Conservation (phyloP, 2,888 invertebrate genomes). For the Blastobasis adustella region DNA sequence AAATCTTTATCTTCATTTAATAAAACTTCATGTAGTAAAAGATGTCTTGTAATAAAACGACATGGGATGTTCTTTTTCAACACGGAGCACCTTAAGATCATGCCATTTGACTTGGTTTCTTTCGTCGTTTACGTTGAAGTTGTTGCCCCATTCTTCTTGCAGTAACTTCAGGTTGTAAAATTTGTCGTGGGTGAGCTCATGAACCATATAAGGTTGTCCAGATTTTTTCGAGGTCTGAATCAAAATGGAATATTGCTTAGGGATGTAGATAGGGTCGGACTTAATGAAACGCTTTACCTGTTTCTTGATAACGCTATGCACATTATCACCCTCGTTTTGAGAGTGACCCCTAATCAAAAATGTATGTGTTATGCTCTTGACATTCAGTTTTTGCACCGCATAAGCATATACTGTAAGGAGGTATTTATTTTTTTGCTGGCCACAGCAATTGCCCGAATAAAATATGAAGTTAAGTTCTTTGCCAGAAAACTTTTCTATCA, state of each 20-base stretch:
- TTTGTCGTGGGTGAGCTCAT: conserved; percentile 8
- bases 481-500: background rate
- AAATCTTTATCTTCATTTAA: background rate
- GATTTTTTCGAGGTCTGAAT: conserved; percentile 18
- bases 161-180: conserved; percentile 6
- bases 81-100: background rate
- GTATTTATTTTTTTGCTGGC: conserved; percentile 1
- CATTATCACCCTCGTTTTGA: conserved; percentile 12
- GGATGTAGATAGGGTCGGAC: conserved; percentile 11
- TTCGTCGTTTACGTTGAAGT: background rate
- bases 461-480: conserved; percentile 1
- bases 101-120: background rate
- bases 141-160: conserved; percentile 2
- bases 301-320: conserved; percentile 12
- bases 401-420: background rate
- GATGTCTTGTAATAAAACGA: background rate
- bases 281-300: conserved; percentile 5
- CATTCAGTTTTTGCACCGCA: background rate
- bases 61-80: background rate
- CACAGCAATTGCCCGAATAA: conserved; percentile 7
- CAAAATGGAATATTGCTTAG: conserved; percentile 15
- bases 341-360: conserved; percentile 13
- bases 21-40: no score
- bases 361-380: conserved; percentile 7
- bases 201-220: conserved; percentile 11